Evolutionary conservation across 2,888 invertebrate species (phyloP), one percentile per base, ranked within the genome.

Genomic region (Incurvaria masculella): DNA sequence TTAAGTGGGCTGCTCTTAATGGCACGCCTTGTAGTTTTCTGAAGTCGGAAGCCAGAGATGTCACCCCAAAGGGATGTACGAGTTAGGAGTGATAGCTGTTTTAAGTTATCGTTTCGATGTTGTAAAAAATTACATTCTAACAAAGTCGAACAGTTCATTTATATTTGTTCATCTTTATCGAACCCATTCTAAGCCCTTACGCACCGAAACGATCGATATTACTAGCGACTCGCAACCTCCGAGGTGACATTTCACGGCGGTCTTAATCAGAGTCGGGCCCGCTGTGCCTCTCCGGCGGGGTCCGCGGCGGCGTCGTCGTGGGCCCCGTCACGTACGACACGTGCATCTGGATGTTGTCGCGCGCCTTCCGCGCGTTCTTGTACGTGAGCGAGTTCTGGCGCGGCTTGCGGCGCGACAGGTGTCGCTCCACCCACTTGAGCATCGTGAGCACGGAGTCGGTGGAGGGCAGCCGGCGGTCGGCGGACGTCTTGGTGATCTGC

Each of bases 371-470:
- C n/a, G 84, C 81, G 51, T 71, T 72, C 54, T 71, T 80, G 63
- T 82, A 84, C 0, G 84, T 84, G 26, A 86, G 65, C 0, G 87
- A 87, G 64, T 87, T 87, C 46, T 86, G 83, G 21, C 87, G 72
- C 0, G 91, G 91, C 65, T 89, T 90, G 59, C 91, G 85, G 38
- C 86, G 81, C 56, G 87, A 87, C 63, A 92, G 83, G 64, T 93
- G 92, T 16, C 92, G 78, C 60, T 94, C 93, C 1, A 94, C 89
- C 94, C 94, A 94, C 62, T 91, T 91, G 45, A 94, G 79, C 86
- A 94, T 87, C 1, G 92, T 91, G 47, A 94, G 81, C 0, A 94
- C 94, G 0, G 93, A 91, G 69, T 94, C 94, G 0, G 94, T 91
- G 27, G 91, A 91, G 0, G 94, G 92, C 42, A 94, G 75, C 51